Conservation (phyloP, 2,888 invertebrate species). For the Pimpla rufipes region DNA sequence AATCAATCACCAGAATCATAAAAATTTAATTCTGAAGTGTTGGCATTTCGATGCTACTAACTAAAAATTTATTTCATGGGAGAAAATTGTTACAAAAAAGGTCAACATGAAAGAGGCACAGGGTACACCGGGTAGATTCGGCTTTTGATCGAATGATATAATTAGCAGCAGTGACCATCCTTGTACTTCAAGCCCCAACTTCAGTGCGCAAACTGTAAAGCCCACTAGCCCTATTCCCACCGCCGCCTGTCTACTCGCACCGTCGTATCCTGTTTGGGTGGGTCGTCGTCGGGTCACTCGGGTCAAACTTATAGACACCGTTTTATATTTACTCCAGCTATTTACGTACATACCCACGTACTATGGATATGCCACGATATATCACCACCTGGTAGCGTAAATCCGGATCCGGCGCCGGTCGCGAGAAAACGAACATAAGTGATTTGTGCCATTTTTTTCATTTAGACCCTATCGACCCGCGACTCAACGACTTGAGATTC, state of each 20-base stretch:
- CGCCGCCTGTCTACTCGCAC: neutral
- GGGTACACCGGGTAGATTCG: constrained; percentile 31
- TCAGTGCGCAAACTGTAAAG: neutral
- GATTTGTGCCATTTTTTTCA: neutral
- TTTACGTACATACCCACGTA: neutral
- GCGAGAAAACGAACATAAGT: neutral
- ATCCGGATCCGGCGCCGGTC: neutral
- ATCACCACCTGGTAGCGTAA: neutral
- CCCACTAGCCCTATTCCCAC: constrained; percentile 45
- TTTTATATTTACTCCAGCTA: constrained; percentile 1
- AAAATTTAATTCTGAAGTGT: no score
- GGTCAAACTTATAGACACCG: constrained; percentile 47
- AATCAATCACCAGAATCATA: no score
- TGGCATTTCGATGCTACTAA: no score
- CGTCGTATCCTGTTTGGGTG: constrained; percentile 38
- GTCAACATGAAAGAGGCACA: neutral
- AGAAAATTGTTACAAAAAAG: no score
- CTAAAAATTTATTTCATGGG: no score
- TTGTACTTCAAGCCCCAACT: constrained; percentile 16
- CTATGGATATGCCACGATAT: neutral
- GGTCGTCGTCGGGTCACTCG: constrained; percentile 52
- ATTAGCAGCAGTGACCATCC: constrained; percentile 39
- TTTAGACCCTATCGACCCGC: neutral
- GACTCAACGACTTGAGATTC: neutral
- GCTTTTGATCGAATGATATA: constrained; percentile 52